Percentiles rank a stretch among this genome's conserved stretches.
phyloP scores from a whole-genome alignment of 1,140 invertebrate genomes.

The Melitaea cinxia region DNA sequence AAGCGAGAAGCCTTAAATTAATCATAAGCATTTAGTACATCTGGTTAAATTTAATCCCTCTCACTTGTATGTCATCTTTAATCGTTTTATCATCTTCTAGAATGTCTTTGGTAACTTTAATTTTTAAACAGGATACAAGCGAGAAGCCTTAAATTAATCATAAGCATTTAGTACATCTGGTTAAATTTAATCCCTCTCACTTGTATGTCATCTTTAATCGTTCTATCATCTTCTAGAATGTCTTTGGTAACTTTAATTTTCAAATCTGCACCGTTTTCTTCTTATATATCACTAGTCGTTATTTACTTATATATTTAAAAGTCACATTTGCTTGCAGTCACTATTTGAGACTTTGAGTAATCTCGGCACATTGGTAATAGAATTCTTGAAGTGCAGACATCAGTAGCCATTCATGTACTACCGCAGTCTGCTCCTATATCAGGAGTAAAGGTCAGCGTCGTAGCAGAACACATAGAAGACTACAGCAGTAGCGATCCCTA shows the following conservation, averaged over 20 bases:
- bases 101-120: too few relatives aligned
- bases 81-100: too few relatives aligned
- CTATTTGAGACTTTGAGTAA: neutral
- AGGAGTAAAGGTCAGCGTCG: constrained; percentile 40
- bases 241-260: neutral
- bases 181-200: too few relatives aligned
- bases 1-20: too few relatives aligned
- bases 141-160: too few relatives aligned
- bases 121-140: too few relatives aligned
- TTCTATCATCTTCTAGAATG: neutral
- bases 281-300: neutral
- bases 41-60: too few relatives aligned
- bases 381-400: neutral
- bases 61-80: too few relatives aligned
- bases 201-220: too few relatives aligned
- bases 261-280: neutral
- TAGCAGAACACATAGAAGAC: constrained; percentile 44
- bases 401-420: constrained; percentile 7
- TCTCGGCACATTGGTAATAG: neutral
- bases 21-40: too few relatives aligned
- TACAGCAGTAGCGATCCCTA: constrained; percentile 30
- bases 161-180: too few relatives aligned
- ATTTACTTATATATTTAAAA: neutral
- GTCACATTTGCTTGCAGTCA: neutral
- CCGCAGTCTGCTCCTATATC: constrained; percentile 27